Percentiles rank a stretch among this genome's conserved stretches.
These are phyloP conservation scores for Empidonax traillii DNA, from an alignment of 2,113 vertebrate species.

Conservation along the genomic window DNA sequence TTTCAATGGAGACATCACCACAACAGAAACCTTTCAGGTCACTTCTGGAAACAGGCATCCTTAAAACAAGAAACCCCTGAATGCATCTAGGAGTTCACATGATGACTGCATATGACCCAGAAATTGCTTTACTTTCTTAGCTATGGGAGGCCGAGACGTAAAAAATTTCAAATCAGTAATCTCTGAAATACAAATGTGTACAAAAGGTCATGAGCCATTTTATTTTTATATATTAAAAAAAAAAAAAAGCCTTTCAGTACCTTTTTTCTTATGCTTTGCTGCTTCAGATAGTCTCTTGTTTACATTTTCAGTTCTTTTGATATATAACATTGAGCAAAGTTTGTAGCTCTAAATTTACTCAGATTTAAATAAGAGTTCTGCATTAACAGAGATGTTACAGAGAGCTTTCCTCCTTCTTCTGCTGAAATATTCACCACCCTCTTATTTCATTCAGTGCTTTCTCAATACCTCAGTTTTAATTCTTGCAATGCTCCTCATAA, in stretches of 20 bases:
- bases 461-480: background rate
- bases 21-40: background rate
- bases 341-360: background rate
- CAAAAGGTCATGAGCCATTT: background rate
- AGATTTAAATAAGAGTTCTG: background rate
- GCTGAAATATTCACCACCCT: background rate
- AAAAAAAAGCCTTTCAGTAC: background rate
- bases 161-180: background rate
- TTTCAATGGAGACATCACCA: background rate
- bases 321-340: background rate
- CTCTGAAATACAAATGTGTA: background rate
- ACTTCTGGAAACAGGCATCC: background rate
- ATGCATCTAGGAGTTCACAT: background rate
- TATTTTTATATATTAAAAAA: background rate
- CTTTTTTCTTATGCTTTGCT: background rate
- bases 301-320: background rate
- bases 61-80: background rate
- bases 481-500: background rate
- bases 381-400: background rate
- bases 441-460: background rate
- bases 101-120: background rate
- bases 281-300: background rate
- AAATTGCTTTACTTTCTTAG: background rate
- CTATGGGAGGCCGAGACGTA: background rate
- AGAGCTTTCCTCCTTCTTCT: background rate